phyloP scores from a whole-genome alignment of 2,113 vertebrate species.

The Catharus minimus region DNA sequence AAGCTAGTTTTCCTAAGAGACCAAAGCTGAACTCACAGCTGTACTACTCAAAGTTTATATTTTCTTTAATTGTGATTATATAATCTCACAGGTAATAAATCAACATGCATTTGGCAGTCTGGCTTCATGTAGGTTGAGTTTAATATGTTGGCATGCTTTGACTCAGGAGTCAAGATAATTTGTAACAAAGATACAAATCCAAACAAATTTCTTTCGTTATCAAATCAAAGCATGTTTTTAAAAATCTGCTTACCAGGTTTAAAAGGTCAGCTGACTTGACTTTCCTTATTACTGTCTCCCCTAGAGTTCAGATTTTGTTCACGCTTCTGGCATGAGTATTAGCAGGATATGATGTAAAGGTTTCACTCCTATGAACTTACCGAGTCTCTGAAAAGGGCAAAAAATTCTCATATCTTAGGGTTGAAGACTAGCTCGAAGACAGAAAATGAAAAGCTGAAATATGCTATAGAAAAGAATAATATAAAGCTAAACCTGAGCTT shows the following conservation, averaged over 20 bases:
- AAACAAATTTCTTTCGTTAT: constrained; percentile 23
- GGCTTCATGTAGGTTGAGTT: constrained; percentile 18
- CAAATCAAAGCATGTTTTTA: background rate
- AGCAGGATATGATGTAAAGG: constrained; percentile 4
- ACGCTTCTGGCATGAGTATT: background rate
- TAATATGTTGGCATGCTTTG: constrained; percentile 29
- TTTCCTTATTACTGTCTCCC: constrained; percentile 5
- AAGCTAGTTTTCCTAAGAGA: constrained; percentile 46
- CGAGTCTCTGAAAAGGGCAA: background rate
- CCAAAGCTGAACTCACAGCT: constrained; percentile 36
- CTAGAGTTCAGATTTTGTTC: constrained; percentile 17
- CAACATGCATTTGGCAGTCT: constrained; percentile 33
- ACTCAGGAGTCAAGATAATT: constrained; percentile 48
- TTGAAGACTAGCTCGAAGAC: background rate
- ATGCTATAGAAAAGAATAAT: background rate
- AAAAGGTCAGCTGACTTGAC: constrained; percentile 14
- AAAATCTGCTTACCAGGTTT: constrained; percentile 45
- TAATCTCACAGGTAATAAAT: constrained; percentile 57
- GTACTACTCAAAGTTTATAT: constrained; percentile 8
- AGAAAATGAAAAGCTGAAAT: background rate
- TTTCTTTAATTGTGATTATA: constrained; percentile 52
- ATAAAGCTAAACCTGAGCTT: background rate
- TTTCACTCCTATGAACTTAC: background rate
- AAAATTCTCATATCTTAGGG: background rate
- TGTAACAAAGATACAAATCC: constrained; percentile 36